These are phyloP conservation scores for Drosophila histrio DNA, from an alignment of 2,888 invertebrate genomes.

Conservation along the genomic window DNA sequence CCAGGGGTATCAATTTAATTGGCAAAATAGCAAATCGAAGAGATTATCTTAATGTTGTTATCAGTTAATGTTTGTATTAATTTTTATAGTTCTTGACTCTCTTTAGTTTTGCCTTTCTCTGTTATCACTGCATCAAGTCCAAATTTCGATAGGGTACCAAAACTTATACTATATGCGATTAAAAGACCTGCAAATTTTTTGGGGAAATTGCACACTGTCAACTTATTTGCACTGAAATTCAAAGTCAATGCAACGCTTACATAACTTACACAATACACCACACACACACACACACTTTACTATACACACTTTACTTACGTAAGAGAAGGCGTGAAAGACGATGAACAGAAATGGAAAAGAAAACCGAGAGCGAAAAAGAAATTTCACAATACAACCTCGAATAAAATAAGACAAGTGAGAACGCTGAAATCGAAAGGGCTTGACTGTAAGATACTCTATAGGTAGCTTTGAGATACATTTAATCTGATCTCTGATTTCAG, in stretches of 20 bases:
- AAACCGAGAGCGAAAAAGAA: slow-evolving; percentile 36
- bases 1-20: no score
- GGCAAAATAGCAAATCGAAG: no score
- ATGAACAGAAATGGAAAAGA: slow-evolving; percentile 34
- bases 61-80: background rate
- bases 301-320: slow-evolving; percentile 37
- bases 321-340: slow-evolving; percentile 39
- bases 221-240: slow-evolving; percentile 53
- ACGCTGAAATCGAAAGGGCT: background rate
- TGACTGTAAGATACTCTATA: slow-evolving; percentile 1
- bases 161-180: slow-evolving; percentile 16
- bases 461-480: background rate
- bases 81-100: background rate
- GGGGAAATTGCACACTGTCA: slow-evolving; percentile 55
- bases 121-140: slow-evolving; percentile 6
- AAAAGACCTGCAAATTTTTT: background rate
- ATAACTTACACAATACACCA: slow-evolving; percentile 42
- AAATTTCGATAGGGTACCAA: slow-evolving; percentile 24
- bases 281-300: slow-evolving; percentile 25
- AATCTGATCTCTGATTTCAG: no score
- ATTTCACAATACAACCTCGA: slow-evolving; percentile 20
- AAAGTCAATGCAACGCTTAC: slow-evolving; percentile 75
- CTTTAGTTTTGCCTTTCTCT: background rate
- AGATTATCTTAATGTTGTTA: no score
- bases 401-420: slow-evolving; percentile 11